Percentiles rank a stretch among this genome's conserved stretches.
These are phyloP conservation scores for Chesias legatella DNA, from an alignment of 2,888 invertebrate species.

Conservation along the genomic window DNA sequence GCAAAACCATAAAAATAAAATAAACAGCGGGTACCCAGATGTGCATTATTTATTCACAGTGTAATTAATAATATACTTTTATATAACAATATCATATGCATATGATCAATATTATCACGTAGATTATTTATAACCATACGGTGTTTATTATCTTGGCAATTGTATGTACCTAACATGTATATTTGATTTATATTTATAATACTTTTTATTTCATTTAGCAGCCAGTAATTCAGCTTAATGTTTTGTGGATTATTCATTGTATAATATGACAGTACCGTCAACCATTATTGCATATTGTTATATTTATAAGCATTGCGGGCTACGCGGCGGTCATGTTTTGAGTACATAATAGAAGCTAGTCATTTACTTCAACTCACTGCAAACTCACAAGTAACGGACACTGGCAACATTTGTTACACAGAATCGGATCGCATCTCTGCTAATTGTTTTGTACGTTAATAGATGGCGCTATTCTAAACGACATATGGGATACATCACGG, in stretches of 20 bases:
- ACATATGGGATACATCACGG: slow-evolving; percentile 1
- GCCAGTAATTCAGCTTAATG: slow-evolving; percentile 12
- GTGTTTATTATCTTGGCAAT: too few relatives aligned
- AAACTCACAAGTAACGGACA: too few relatives aligned
- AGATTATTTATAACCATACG: too few relatives aligned
- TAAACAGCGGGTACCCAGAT: slow-evolving; percentile 57
- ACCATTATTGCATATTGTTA: slow-evolving; percentile 72
- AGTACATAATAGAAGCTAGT: background rate
- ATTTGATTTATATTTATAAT: too few relatives aligned
- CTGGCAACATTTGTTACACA: too few relatives aligned
- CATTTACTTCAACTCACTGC: slow-evolving; percentile 3
- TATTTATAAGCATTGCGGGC: slow-evolving; percentile 58
- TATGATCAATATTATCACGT: slow-evolving; percentile 44
- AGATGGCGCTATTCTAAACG: too few relatives aligned
- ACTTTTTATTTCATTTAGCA: too few relatives aligned
- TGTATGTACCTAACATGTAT: too few relatives aligned
- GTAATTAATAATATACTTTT: slow-evolving; percentile 48
- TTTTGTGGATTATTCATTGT: slow-evolving; percentile 30
- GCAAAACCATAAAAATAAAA: slow-evolving; percentile 54
- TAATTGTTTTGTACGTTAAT: too few relatives aligned
- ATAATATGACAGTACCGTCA: slow-evolving; percentile 48
- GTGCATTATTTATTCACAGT: slow-evolving; percentile 72
- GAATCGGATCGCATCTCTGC: too few relatives aligned
- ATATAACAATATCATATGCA: slow-evolving; percentile 40
- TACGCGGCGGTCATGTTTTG: slow-evolving; percentile 56